A percentile compares a stretch with the other conserved stretches of the same genome.
Conservation (phyloP, 1,140 invertebrate genomes). For the Cydia fagiglandana region DNA sequence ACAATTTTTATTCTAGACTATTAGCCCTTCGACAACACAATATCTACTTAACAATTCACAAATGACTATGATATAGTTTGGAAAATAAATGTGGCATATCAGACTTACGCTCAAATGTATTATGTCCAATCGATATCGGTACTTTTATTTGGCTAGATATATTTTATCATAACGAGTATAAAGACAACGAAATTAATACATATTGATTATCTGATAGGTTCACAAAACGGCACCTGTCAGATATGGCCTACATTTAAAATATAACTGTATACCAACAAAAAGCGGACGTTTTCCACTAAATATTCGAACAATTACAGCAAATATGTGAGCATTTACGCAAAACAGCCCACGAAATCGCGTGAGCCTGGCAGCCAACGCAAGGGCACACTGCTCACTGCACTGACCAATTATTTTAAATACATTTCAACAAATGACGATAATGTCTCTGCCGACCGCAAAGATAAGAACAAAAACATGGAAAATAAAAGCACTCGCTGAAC, state of each 20-base stretch:
- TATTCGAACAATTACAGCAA: constrained; percentile 64
- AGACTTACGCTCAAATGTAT: too few relatives aligned
- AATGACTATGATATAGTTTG: too few relatives aligned
- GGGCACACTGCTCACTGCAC: constrained; percentile 64
- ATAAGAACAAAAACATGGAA: constrained; percentile 62
- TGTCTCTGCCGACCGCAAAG: constrained; percentile 66
- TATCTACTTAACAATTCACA: too few relatives aligned
- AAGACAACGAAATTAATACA: too few relatives aligned
- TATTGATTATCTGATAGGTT: too few relatives aligned
- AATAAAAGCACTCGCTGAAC: constrained; percentile 57
- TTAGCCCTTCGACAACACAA: too few relatives aligned
- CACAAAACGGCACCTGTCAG: neutral
- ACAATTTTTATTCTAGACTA: too few relatives aligned
- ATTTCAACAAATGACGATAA: constrained; percentile 79
- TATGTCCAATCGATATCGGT: too few relatives aligned
- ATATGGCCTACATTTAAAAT: constrained; percentile 35
- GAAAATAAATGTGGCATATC: too few relatives aligned
- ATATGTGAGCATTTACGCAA: constrained; percentile 75
- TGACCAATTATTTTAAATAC: constrained; percentile 78
- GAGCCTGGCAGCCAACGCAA: constrained; percentile 69
- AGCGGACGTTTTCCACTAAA: constrained; percentile 48
- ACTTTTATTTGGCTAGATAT: too few relatives aligned
- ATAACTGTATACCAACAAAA: constrained; percentile 54
- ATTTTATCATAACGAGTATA: too few relatives aligned
- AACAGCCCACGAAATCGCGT: constrained; percentile 68